phyloP scores from a whole-genome alignment of 2,888 invertebrate genomes.

The Parasteatoda lunata region DNA sequence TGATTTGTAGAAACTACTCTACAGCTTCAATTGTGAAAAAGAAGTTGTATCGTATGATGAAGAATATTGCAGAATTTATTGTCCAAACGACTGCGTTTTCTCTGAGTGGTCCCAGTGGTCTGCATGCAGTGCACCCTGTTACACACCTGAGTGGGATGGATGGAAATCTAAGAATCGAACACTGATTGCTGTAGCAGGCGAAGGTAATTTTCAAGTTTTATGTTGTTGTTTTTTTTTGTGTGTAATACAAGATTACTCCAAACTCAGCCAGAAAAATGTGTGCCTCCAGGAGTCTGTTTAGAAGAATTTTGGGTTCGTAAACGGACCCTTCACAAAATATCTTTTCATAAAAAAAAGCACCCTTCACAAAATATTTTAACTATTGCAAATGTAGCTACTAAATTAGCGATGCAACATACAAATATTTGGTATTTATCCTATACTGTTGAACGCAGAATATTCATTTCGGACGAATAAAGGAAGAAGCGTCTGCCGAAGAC shows the following conservation, averaged over 20 bases:
- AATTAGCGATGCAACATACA: too few relatives aligned
- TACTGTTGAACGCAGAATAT: too few relatives aligned
- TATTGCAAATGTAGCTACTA: too few relatives aligned
- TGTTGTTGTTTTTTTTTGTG: neutral
- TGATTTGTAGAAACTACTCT: constrained; percentile 16
- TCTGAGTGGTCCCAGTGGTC: constrained; percentile 82
- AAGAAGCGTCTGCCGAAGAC: too few relatives aligned
- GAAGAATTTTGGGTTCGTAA: neutral
- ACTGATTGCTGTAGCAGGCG: constrained; percentile 25
- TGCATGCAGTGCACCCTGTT: constrained; percentile 77
- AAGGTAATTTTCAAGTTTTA: constrained; percentile 24
- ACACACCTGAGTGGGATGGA: neutral
- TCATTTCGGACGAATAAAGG: too few relatives aligned
- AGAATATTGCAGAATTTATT: constrained; percentile 76
- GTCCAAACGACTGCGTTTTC: constrained; percentile 80
- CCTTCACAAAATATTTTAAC: too few relatives aligned
- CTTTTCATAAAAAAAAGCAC: too few relatives aligned
- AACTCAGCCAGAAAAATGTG: neutral
- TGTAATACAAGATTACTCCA: too few relatives aligned
- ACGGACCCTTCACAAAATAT: too few relatives aligned
- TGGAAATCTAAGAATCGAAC: constrained; percentile 16
- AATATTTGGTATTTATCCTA: too few relatives aligned
- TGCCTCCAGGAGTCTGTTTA: too few relatives aligned
- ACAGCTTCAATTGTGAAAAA: constrained; percentile 18
- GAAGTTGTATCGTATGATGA: constrained; percentile 29